phyloP scores from a whole-genome alignment of 1,140 invertebrate genomes.

The Anastrepha ludens region DNA sequence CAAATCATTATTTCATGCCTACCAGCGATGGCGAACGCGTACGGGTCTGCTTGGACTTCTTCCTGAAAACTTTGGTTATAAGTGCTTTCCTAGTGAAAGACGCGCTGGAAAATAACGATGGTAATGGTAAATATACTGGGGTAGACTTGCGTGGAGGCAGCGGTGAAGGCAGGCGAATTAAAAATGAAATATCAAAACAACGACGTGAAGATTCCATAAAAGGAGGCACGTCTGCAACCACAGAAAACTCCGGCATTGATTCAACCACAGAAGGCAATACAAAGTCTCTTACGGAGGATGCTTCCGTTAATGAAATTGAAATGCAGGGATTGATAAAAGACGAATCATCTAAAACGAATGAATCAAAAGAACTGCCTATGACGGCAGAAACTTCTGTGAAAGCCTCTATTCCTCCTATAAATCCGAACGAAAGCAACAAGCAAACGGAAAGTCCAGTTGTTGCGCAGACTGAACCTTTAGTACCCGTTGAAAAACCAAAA shows the following conservation, averaged over 20 bases:
- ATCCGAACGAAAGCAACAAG: conserved; percentile 11
- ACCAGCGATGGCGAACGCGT: neutral
- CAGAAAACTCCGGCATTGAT: neutral
- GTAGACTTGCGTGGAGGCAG: conserved; percentile 13
- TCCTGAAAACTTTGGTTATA: conserved; percentile 30
- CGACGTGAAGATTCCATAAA: neutral
- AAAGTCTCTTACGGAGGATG: neutral
- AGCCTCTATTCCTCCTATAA: neutral
- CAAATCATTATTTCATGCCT: conserved; percentile 20
- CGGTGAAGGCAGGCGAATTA: neutral
- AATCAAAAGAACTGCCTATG: too few species aligned
- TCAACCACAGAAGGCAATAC: neutral
- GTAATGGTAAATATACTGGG: conserved; percentile 4
- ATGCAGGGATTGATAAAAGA: neutral
- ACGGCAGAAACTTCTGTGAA: neutral
- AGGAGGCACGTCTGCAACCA: neutral
- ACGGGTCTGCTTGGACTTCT: conserved; percentile 44
- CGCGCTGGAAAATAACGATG: conserved; percentile 3
- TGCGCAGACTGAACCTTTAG: neutral
- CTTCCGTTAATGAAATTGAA: neutral
- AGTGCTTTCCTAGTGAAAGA: conserved; percentile 42
- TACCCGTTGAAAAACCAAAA: neutral
- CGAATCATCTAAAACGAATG: neutral
- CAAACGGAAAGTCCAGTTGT: too few species aligned
- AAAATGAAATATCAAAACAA: conserved; percentile 29